A percentile compares a stretch with the other conserved stretches of the same genome.
phyloP scores from a whole-genome alignment of 2,113 vertebrate genomes.

The Zosterops hypoxanthus region DNA sequence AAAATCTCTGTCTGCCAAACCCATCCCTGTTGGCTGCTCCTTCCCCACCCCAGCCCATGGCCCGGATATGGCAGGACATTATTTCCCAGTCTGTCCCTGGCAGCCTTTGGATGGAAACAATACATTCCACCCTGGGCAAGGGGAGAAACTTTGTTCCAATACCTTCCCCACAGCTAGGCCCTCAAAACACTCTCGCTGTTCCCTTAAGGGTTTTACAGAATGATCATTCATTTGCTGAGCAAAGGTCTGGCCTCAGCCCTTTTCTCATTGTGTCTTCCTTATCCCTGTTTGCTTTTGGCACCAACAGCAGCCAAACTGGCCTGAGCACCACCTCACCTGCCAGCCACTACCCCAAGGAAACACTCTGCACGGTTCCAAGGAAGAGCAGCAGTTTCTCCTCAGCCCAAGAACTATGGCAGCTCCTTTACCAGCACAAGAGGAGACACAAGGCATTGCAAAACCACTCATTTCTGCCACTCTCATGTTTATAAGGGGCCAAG shows the following conservation, averaged over 20 bases:
- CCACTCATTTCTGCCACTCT: neutral
- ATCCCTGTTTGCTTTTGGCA: conserved; percentile 24
- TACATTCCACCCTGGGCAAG: neutral
- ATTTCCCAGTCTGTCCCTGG: rapidly evolving
- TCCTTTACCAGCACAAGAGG: neutral
- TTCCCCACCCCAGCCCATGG: neutral
- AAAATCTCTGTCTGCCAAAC: neutral
- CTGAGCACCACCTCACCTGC: neutral
- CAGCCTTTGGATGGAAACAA: neutral
- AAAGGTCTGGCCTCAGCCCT: conserved; percentile 49
- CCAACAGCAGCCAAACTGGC: conserved; percentile 10
- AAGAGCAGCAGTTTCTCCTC: neutral
- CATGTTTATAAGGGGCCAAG: neutral
- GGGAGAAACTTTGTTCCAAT: neutral
- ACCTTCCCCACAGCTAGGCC: neutral
- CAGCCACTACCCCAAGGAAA: neutral
- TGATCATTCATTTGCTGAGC: conserved; percentile 17
- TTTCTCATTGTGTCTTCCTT: neutral
- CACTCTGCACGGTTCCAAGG: neutral
- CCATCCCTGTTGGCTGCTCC: neutral
- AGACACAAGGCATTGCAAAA: neutral
- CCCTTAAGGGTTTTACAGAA: neutral
- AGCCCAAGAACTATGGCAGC: rapidly evolving
- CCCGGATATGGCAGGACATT: rapidly evolving
- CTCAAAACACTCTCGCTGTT: neutral